Evolutionary conservation across 1,140 invertebrate species (phyloP).

Genomic region (Drosophila novamexicana): DNA sequence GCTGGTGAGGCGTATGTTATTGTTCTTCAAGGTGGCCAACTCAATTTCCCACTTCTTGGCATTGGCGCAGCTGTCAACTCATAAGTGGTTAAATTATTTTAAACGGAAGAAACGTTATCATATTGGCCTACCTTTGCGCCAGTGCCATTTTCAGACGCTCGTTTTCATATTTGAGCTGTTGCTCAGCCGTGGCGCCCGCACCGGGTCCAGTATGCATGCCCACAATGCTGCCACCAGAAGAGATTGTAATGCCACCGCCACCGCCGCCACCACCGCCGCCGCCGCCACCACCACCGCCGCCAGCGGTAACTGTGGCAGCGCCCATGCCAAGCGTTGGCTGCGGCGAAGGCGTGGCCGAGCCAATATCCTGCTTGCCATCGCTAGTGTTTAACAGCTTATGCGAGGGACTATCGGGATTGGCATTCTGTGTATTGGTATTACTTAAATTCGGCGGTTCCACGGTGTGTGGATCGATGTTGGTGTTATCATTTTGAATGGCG

Average conservation of each 20-base stretch:
- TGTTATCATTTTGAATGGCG: conserved; percentile 84
- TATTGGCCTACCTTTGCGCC: conserved; percentile 92
- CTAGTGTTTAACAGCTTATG: conserved; percentile 76
- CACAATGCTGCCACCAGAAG: conserved; percentile 73
- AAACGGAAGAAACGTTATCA: neutral
- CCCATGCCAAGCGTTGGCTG: conserved; percentile 53
- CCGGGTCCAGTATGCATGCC: conserved; percentile 79
- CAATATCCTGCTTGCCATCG: conserved; percentile 68
- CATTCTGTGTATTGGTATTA: conserved; percentile 83
- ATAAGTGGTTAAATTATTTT: neutral
- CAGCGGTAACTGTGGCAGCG: conserved; percentile 20
- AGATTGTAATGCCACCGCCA: conserved; percentile 66
- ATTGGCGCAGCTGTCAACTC: conserved; percentile 92
- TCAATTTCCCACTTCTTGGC: conserved; percentile 99
- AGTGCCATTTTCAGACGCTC: conserved; percentile 97
- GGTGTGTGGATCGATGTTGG: conserved; percentile 79
- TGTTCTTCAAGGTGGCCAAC: conserved; percentile 97
- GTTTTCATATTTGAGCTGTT: conserved; percentile 98
- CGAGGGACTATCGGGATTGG: conserved; percentile 84
- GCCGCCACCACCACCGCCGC: conserved; percentile 25
- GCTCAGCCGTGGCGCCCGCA: conserved; percentile 87
- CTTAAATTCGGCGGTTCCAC: conserved; percentile 85
- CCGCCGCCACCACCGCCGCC: conserved; percentile 37
- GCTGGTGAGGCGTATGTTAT: conserved; percentile 96
- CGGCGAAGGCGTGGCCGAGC: conserved; percentile 71